Percentiles rank a stretch among this genome's conserved stretches.
Conservation (phyloP, 2,888 invertebrate genomes). For the Drosophila atroscutellata region DNA sequence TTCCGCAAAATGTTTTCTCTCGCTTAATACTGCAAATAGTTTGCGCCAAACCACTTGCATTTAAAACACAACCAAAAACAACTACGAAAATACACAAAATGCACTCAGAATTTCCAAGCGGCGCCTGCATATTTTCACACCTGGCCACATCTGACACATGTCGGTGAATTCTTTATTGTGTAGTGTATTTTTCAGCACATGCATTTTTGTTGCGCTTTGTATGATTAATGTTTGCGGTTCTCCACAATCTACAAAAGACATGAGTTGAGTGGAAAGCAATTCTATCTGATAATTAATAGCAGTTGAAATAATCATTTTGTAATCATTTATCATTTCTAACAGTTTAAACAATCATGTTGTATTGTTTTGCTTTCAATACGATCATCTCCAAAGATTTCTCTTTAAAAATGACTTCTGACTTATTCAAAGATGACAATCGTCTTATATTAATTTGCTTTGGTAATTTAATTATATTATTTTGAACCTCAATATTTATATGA, state of each 20-base stretch:
- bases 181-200: conserved; percentile 13
- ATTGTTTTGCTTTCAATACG: neutral
- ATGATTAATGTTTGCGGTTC: neutral
- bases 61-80: neutral
- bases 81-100: conserved; percentile 7
- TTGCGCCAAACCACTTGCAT: conserved; percentile 10
- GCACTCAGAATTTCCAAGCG: conserved; percentile 21
- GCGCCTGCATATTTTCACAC: conserved; percentile 45
- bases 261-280: neutral
- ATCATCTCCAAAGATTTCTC: neutral
- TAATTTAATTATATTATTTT: neutral
- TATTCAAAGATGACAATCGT: neutral
- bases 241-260: neutral
- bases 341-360: neutral
- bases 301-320: neutral
- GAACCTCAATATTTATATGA: neutral
- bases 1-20: conserved; percentile 29
- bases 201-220: neutral
- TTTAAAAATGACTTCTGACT: neutral
- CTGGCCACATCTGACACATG: conserved; percentile 35
- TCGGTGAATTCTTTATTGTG: neutral
- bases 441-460: neutral
- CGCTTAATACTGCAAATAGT: conserved; percentile 27
- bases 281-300: neutral
- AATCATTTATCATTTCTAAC: neutral